Percentiles rank a stretch among this genome's conserved stretches.
Evolutionary conservation across 2,888 invertebrate genomes (phyloP).

Genomic region (Hemithea aestivaria): DNA sequence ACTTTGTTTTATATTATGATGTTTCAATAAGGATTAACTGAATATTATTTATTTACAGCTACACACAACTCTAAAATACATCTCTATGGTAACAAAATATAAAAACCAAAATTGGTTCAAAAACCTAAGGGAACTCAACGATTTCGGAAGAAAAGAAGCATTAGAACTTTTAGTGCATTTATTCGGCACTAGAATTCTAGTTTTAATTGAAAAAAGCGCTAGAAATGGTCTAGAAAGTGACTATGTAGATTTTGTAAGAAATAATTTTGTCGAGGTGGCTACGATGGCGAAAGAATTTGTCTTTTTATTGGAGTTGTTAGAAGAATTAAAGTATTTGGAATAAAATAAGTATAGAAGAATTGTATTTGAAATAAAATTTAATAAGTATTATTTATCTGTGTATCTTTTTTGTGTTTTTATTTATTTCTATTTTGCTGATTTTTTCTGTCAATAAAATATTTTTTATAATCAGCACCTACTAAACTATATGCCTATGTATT

Average conservation of each 20-base stretch:
- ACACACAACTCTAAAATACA: constrained; percentile 49
- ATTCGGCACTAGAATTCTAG: constrained; percentile 37
- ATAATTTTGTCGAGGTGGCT: constrained; percentile 33
- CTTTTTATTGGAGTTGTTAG: constrained; percentile 41
- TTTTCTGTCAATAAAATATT: too few relatives aligned
- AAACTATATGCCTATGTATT: too few relatives aligned
- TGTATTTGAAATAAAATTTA: constrained; percentile 7
- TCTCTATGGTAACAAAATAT: constrained; percentile 46
- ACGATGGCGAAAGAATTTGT: constrained; percentile 39
- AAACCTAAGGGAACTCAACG: constrained; percentile 47
- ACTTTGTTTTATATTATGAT: too few relatives aligned
- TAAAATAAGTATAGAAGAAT: constrained; percentile 34
- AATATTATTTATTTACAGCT: constrained; percentile 42
- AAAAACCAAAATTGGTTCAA: constrained; percentile 48
- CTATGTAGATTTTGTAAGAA: constrained; percentile 34
- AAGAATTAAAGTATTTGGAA: constrained; percentile 22
- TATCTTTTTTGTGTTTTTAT: too few relatives aligned
- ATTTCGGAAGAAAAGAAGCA: constrained; percentile 29
- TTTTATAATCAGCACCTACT: too few relatives aligned
- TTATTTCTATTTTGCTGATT: too few relatives aligned
- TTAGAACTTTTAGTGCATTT: constrained; percentile 50
- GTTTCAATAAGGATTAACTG: too few relatives aligned
- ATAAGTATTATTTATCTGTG: too few relatives aligned
- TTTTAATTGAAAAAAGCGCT: constrained; percentile 43
- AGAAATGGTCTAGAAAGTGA: constrained; percentile 36